Conservation (phyloP, 2,113 vertebrate species). For the Ophiodon elongatus region DNA sequence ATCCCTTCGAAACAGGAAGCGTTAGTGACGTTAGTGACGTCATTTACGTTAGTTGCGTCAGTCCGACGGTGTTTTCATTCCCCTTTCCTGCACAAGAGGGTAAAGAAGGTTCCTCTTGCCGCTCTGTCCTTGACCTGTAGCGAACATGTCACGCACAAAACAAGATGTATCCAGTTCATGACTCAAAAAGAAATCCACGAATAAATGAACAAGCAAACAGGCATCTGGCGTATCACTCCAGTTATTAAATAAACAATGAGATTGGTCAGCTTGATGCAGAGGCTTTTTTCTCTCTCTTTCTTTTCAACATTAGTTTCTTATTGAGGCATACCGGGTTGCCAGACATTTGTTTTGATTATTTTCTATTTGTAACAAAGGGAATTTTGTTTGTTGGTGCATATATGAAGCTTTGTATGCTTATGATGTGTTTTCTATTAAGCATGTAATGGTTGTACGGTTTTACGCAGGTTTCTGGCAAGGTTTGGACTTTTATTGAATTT, state of each 20-base stretch:
- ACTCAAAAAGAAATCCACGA: neutral
- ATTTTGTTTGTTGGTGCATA: neutral
- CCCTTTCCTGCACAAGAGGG: neutral
- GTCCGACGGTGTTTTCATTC: conserved; percentile 50
- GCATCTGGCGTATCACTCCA: neutral
- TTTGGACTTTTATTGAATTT: neutral
- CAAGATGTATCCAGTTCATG: neutral
- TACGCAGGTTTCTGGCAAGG: too few species aligned
- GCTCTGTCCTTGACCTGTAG: neutral
- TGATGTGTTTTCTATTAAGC: neutral
- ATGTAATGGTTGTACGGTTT: neutral
- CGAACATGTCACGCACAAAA: neutral
- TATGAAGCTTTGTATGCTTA: neutral
- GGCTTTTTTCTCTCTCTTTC: neutral
- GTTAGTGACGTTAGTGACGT: too few species aligned
- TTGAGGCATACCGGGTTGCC: neutral
- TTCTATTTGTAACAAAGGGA: too few species aligned
- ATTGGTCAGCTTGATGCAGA: neutral
- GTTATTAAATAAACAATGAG: neutral
- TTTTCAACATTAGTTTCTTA: neutral
- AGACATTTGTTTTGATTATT: too few species aligned
- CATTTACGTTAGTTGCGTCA: neutral
- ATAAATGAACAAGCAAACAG: neutral
- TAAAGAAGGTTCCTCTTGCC: conserved; percentile 51
- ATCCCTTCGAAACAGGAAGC: conserved; percentile 28